Conservation (phyloP, 1,140 invertebrate genomes). For the Odontomachus brunneus region DNA sequence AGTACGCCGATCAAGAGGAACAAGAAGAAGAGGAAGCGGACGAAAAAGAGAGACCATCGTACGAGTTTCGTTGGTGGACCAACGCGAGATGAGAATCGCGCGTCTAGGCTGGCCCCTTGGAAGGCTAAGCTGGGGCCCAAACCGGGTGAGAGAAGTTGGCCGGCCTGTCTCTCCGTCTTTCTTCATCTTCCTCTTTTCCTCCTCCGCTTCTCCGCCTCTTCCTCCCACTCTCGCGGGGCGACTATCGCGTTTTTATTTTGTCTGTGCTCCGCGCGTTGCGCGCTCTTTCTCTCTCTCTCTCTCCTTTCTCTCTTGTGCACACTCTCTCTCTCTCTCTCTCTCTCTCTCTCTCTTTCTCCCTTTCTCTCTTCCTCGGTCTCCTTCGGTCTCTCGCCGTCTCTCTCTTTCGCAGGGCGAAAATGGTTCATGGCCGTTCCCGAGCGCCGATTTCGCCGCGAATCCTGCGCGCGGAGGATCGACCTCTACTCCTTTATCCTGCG, state of each 20-base stretch:
- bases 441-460: slow-evolving; percentile 73
- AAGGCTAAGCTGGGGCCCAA: slow-evolving; percentile 65
- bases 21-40: slow-evolving; percentile 38
- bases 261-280: slow-evolving; percentile 76
- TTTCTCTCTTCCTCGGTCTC: slow-evolving; percentile 23
- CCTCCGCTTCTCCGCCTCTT: slow-evolving; percentile 41
- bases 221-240: slow-evolving; percentile 37
- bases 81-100: slow-evolving; percentile 72
- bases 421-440: slow-evolving; percentile 80
- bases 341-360: slow-evolving; percentile 31
- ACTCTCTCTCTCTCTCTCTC: slow-evolving; percentile 32
- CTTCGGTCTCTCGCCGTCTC: slow-evolving; percentile 45
- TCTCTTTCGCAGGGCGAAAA: slow-evolving; percentile 77
- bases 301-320: slow-evolving; percentile 38
- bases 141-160: slow-evolving; percentile 75
- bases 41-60: slow-evolving; percentile 64
- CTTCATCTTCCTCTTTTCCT: slow-evolving; percentile 35
- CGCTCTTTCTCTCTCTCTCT: slow-evolving; percentile 43
- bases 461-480: slow-evolving; percentile 68
- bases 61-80: slow-evolving; percentile 71
- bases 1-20: slow-evolving; percentile 24
- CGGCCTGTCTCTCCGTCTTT: slow-evolving; percentile 53
- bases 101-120: slow-evolving; percentile 68
- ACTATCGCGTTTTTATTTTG: slow-evolving; percentile 79
- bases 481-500: slow-evolving; percentile 56